Conservation (phyloP, 2,888 invertebrate species). For the Eugnorisma glareosa region DNA sequence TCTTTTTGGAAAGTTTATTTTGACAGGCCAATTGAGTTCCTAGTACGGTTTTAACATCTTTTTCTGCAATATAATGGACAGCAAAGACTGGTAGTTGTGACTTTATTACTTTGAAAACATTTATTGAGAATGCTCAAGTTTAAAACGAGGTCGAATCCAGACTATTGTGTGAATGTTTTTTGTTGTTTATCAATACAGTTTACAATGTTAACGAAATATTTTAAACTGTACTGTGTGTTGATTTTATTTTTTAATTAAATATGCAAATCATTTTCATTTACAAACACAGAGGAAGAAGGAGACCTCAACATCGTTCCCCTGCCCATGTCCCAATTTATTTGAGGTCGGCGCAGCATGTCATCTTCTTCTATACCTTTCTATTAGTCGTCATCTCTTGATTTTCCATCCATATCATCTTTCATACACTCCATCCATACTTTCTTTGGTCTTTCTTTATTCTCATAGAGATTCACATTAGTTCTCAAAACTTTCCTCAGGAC, state of each 20-base stretch:
- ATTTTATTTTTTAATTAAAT: no score
- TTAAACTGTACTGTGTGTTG: neutral
- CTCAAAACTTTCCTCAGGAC: neutral
- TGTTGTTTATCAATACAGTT: neutral
- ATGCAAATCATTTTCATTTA: no score
- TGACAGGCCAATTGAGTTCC: slow-evolving; percentile 25
- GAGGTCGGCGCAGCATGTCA: no score
- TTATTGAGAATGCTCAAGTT: neutral
- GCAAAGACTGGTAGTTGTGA: slow-evolving; percentile 6
- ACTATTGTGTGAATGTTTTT: slow-evolving; percentile 7
- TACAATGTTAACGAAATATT: neutral
- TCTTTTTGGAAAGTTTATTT: slow-evolving; percentile 45
- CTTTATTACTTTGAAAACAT: slow-evolving; percentile 2
- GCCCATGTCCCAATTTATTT: no score
- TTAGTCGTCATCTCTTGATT: neutral
- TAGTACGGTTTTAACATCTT: slow-evolving; percentile 2
- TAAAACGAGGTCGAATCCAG: neutral
- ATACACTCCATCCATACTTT: neutral
- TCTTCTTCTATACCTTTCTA: neutral
- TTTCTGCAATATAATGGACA: slow-evolving; percentile 15
- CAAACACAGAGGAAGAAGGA: no score
- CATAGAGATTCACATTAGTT: no score
- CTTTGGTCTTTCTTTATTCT: neutral
- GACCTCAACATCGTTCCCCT: no score
- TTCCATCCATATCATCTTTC: neutral